Evolutionary conservation across 2,888 invertebrate species (phyloP).

Genomic region (Drosophila niveifrons): DNA sequence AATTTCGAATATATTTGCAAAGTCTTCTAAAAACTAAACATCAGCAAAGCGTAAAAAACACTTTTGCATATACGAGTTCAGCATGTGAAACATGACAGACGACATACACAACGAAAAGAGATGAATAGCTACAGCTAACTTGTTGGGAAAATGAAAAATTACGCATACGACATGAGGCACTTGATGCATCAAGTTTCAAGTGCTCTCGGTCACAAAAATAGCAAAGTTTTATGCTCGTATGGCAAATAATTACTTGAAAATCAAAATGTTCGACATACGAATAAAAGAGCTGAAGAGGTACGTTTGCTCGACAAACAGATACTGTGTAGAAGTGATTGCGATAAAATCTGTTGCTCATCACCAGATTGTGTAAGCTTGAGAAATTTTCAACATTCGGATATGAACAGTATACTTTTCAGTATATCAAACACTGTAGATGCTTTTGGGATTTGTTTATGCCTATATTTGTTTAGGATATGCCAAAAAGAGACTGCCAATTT

Average conservation of each 20-base stretch:
- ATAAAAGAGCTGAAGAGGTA: not conserved
- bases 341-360: not conserved
- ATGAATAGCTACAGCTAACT: constrained; percentile 37
- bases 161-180: constrained; percentile 63
- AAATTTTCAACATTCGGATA: constrained; percentile 20
- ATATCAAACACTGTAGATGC: constrained; percentile 20
- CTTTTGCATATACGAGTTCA: constrained; percentile 36
- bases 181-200: constrained; percentile 62
- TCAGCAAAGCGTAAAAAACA: constrained; percentile 39
- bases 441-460: constrained; percentile 25
- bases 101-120: constrained; percentile 15
- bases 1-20: constrained; percentile 63
- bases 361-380: not conserved
- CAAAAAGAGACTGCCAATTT: constrained; percentile 37
- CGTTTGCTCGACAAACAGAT: not conserved
- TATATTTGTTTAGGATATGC: constrained; percentile 68
- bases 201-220: constrained; percentile 57
- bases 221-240: constrained; percentile 43
- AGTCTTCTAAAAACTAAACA: constrained; percentile 73
- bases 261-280: not conserved
- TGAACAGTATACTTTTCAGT: constrained; percentile 36
- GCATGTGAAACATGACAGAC: constrained; percentile 65
- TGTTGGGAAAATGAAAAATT: constrained; percentile 60
- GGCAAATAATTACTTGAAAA: constrained; percentile 49
- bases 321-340: not conserved